Conservation (phyloP, 2,113 vertebrate species). For the Syrrhaptes paradoxus region DNA sequence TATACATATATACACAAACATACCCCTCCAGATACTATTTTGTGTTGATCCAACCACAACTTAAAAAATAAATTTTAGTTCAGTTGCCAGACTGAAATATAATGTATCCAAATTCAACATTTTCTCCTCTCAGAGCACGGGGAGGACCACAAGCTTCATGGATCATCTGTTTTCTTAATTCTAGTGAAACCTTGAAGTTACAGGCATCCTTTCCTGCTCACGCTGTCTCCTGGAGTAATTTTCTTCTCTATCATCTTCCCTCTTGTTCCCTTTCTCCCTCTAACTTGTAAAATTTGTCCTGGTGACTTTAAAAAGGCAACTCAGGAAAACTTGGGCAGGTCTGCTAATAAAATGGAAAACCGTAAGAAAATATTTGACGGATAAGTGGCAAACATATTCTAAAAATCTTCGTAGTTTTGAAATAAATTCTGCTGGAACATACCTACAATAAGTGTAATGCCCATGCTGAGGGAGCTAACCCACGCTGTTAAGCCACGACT, state of each 20-base stretch:
- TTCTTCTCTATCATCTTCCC: background rate
- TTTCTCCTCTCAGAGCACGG: background rate
- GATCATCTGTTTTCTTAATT: background rate
- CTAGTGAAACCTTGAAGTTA: background rate
- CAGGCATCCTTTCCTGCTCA: background rate
- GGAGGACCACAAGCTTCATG: background rate
- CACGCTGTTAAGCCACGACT: slow-evolving; percentile 81
- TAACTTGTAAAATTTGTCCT: background rate
- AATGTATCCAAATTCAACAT: background rate
- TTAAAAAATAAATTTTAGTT: background rate
- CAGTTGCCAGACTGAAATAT: background rate
- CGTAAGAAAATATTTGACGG: background rate
- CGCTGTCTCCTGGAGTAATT: background rate
- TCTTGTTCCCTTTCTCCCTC: background rate
- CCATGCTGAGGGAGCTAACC: slow-evolving; percentile 85
- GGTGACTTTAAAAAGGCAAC: background rate
- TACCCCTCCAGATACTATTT: background rate
- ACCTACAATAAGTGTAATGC: slow-evolving; percentile 83
- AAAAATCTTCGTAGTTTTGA: background rate
- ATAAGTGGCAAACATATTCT: background rate
- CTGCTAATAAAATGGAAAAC: background rate
- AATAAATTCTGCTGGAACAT: background rate
- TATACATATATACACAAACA: background rate
- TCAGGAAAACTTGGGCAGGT: background rate
- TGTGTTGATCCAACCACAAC: background rate